phyloP scores from a whole-genome alignment of 2,797 vertebrate species.

The Garrulus glandarius region DNA sequence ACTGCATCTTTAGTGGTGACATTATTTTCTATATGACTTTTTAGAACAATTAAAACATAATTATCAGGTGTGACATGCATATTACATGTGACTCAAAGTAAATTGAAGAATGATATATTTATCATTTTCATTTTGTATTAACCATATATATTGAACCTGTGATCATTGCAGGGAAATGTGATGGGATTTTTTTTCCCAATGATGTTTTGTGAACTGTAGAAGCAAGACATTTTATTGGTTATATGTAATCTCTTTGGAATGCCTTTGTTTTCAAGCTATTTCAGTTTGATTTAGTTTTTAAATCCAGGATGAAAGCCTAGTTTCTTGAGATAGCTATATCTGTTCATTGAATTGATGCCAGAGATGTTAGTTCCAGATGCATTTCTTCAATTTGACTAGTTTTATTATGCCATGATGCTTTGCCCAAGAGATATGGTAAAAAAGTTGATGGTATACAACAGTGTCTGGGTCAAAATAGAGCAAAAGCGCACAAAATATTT shows the following conservation, averaged over 20 bases:
- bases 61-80: not conserved
- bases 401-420: not conserved
- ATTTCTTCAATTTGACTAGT: not conserved
- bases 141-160: not conserved
- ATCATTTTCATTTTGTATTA: not conserved
- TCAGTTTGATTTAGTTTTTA: constrained; percentile 16
- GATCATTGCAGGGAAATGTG: not conserved
- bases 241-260: not conserved
- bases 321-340: not conserved
- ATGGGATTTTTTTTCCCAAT: not conserved
- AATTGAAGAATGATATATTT: not conserved
- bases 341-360: not conserved
- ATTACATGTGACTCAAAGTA: not conserved
- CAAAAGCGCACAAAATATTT: not conserved
- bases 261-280: not conserved
- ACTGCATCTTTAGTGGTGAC: not conserved
- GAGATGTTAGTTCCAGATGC: not conserved
- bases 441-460: not conserved
- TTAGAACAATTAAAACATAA: not conserved
- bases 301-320: not conserved
- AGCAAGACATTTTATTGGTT: not conserved
- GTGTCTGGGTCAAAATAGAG: not conserved
- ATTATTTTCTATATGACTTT: not conserved
- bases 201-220: not conserved
- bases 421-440: not conserved